These are phyloP conservation scores for Isoperla grammatica DNA, from an alignment of 2,888 invertebrate genomes.

Conservation along the genomic window DNA sequence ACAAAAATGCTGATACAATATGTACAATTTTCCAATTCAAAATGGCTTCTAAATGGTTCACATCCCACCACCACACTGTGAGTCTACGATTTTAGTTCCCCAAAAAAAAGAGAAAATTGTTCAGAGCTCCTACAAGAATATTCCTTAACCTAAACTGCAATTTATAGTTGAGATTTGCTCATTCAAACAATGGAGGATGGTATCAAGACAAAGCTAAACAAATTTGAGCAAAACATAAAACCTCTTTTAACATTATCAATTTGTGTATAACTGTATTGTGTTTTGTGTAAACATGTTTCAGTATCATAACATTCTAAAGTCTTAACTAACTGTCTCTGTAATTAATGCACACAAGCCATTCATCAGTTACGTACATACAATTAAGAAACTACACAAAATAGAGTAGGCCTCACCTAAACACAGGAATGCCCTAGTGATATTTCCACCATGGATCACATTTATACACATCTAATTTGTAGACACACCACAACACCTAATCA, in stretches of 20 bases:
- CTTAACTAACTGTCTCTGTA: neutral
- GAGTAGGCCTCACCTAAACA: neutral
- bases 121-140: too few relatives aligned
- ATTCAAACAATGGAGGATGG: too few relatives aligned
- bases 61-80: too few relatives aligned
- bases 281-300: neutral
- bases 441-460: too few relatives aligned
- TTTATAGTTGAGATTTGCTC: too few relatives aligned
- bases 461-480: neutral
- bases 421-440: slow-evolving; percentile 6
- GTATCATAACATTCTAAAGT: neutral
- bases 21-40: too few relatives aligned
- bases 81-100: too few relatives aligned
- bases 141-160: too few relatives aligned
- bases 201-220: too few relatives aligned
- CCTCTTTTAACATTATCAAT: neutral
- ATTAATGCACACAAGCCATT: neutral
- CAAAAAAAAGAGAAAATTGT: too few relatives aligned
- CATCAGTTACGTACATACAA: neutral
- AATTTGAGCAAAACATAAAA: neutral
- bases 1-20: too few relatives aligned
- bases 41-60: too few relatives aligned
- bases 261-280: neutral
- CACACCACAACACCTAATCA: slow-evolving; percentile 12
- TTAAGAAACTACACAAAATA: slow-evolving; percentile 5